These are phyloP conservation scores for Chydorus sphaericus DNA, from an alignment of 2,888 invertebrate genomes.

Conservation along the genomic window DNA sequence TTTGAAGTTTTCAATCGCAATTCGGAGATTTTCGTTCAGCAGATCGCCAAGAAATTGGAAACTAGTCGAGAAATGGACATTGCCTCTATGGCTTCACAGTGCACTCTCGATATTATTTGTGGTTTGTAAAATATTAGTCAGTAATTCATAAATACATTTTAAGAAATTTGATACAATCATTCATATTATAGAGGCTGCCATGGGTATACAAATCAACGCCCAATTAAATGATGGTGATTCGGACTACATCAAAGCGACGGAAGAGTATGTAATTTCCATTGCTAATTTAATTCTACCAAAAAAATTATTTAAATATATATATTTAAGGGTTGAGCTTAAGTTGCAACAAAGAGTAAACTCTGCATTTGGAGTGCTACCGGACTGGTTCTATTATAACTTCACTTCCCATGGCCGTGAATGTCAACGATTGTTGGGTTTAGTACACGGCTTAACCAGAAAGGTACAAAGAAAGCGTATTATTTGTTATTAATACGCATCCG, in stretches of 20 bases:
- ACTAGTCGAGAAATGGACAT: slow-evolving; percentile 22
- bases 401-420: neutral
- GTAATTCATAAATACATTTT: too few species aligned
- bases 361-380: neutral
- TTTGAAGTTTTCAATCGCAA: slow-evolving; percentile 32
- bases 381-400: neutral
- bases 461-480: too few species aligned
- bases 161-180: too few species aligned
- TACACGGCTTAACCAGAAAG: neutral
- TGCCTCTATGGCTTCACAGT: slow-evolving; percentile 26
- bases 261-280: neutral
- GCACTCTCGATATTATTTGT: slow-evolving; percentile 31
- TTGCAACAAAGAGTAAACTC: neutral
- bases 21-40: slow-evolving; percentile 24
- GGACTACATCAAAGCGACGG: neutral
- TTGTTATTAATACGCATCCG: too few species aligned
- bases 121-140: slow-evolving; percentile 20
- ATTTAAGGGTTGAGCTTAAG: neutral
- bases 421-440: neutral
- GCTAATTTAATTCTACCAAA: slow-evolving; percentile 11
- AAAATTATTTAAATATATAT: slow-evolving; percentile 29
- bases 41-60: slow-evolving; percentile 19
- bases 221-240: slow-evolving; percentile 12
- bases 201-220: neutral
- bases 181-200: slow-evolving; percentile 15